Percentiles rank a stretch among this genome's conserved stretches.
These are phyloP conservation scores for Molossus molossus DNA, from an alignment of 2,797 vertebrate species.

Conservation along the genomic window DNA sequence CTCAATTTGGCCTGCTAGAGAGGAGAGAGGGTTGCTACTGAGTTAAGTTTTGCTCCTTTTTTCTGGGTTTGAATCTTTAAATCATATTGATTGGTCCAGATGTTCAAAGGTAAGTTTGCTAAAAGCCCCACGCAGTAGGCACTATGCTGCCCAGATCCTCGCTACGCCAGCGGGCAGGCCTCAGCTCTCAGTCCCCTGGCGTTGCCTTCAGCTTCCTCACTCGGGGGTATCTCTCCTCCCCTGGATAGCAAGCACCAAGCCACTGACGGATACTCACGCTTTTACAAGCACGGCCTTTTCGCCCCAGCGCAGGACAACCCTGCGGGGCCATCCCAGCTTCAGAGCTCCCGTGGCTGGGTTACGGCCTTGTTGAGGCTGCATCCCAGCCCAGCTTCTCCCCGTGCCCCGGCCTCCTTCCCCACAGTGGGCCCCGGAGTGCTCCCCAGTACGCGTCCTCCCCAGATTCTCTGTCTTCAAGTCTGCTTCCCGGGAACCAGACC, in stretches of 20 bases:
- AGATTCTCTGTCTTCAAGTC: neutral
- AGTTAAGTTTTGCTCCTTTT: neutral
- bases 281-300: neutral
- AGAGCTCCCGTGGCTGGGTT: neutral
- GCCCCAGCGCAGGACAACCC: neutral
- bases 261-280: neutral
- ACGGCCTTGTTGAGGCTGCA: neutral
- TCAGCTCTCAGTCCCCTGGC: neutral
- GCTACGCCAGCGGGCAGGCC: neutral
- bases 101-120: neutral
- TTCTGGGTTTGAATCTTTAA: slow-evolving; percentile 10
- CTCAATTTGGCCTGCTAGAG: neutral
- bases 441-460: no score
- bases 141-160: neutral
- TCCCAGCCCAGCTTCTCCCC: neutral
- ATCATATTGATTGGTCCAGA: neutral
- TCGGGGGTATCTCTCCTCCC: neutral
- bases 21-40: neutral
- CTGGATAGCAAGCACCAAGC: neutral
- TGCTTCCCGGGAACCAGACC: neutral
- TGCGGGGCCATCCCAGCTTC: neutral
- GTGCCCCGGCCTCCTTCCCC: neutral
- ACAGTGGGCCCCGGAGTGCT: neutral
- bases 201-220: neutral
- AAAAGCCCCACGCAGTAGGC: neutral